Conservation (phyloP, 2,888 invertebrate genomes). For the Vandiemenella viatica region DNA sequence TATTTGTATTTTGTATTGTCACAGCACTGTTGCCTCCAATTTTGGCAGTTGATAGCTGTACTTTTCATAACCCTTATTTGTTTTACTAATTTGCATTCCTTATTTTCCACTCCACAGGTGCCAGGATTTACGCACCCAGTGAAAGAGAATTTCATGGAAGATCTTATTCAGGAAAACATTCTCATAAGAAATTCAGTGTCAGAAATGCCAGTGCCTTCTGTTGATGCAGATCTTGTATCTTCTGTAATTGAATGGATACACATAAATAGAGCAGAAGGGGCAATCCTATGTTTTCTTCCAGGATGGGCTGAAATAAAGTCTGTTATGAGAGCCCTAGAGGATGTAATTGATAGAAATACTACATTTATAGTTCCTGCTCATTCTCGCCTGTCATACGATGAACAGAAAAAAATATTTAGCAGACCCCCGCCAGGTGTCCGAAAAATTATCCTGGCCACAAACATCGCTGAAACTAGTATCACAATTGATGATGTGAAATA, state of each 20-base stretch:
- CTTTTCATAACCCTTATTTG: too few relatives aligned
- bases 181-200: neutral
- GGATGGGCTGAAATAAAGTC: conserved; percentile 56
- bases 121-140: conserved; percentile 40
- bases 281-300: conserved; percentile 57
- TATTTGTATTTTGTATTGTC: too few relatives aligned
- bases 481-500: conserved; percentile 55
- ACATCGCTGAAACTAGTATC: conserved; percentile 57
- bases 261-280: conserved; percentile 38
- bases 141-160: conserved; percentile 37
- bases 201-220: neutral
- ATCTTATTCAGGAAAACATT: neutral
- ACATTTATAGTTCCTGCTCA: conserved; percentile 36
- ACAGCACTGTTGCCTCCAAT: too few relatives aligned
- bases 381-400: conserved; percentile 41
- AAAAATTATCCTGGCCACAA: conserved; percentile 55
- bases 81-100: too few relatives aligned
- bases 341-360: conserved; percentile 18
- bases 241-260: conserved; percentile 43
- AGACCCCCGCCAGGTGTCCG: conserved; percentile 34
- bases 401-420: conserved; percentile 42
- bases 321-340: conserved; percentile 34
- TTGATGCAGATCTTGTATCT: conserved; percentile 24
- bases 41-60: too few relatives aligned
- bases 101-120: too few relatives aligned